A percentile compares a stretch with the other conserved stretches of the same genome.
These are phyloP conservation scores for Parotia lawesii DNA, from an alignment of 2,113 vertebrate species.

Conservation along the genomic window DNA sequence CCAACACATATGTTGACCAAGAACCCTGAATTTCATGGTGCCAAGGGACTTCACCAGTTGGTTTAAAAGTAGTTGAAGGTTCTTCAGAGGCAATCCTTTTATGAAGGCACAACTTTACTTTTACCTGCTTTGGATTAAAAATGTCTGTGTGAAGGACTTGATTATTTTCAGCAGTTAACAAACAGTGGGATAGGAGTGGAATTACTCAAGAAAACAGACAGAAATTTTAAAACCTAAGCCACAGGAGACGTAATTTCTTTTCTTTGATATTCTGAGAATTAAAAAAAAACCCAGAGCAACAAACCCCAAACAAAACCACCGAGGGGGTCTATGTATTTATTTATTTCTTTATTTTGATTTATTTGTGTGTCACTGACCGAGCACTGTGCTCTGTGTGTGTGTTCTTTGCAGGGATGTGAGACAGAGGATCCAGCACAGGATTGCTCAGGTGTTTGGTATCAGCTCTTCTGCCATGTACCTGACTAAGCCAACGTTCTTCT, in stretches of 20 bases:
- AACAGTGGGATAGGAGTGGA: not conserved
- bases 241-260: not conserved
- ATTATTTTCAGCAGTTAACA: not conserved
- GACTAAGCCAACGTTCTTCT: slow-evolving; percentile 98
- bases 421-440: slow-evolving; percentile 79
- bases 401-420: slow-evolving; percentile 76
- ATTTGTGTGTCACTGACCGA: not conserved
- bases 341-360: not conserved
- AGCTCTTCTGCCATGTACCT: slow-evolving; percentile 79
- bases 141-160: not conserved
- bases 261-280: not conserved
- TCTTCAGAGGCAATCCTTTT: not conserved
- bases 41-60: not conserved
- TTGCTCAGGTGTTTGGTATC: slow-evolving; percentile 84
- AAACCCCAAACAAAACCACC: not conserved
- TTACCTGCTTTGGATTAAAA: not conserved
- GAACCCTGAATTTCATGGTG: not conserved
- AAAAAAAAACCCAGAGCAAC: not conserved
- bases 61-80: not conserved
- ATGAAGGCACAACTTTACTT: not conserved
- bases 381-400: not conserved
- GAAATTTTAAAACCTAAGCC: not conserved
- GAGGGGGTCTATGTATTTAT: not conserved
- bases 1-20: not conserved
- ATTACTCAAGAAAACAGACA: not conserved